Conservation (phyloP, 2,113 vertebrate species). For the mouse (Mus musculus) region DNA sequence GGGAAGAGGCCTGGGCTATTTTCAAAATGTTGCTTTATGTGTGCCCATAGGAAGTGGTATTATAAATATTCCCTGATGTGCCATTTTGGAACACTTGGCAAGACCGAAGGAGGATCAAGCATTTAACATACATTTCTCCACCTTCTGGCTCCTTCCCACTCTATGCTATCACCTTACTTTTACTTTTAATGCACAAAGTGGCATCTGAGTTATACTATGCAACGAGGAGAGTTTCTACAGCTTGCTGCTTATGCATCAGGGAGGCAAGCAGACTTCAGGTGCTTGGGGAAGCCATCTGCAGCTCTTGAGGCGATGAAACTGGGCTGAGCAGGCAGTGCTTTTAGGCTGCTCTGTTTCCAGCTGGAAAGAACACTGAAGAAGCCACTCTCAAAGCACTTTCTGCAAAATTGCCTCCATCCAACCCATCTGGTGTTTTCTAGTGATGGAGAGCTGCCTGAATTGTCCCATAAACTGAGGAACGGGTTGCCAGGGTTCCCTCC, state of each 20-base stretch:
- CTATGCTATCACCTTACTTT: neutral
- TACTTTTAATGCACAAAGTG: slow-evolving; percentile 34
- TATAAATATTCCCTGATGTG: slow-evolving; percentile 17
- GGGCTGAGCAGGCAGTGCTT: slow-evolving; percentile 49
- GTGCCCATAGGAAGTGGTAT: slow-evolving; percentile 22
- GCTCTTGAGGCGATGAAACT: slow-evolving; percentile 70
- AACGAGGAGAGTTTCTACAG: slow-evolving; percentile 51
- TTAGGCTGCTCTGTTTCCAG: slow-evolving; percentile 68
- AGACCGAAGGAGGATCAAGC: slow-evolving; percentile 44
- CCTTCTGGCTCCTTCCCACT: slow-evolving; percentile 54
- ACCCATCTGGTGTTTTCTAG: slow-evolving; percentile 77
- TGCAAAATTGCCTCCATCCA: slow-evolving; percentile 72
- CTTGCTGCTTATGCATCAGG: slow-evolving; percentile 21
- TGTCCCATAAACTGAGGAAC: slow-evolving; percentile 41
- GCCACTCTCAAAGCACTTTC: slow-evolving; percentile 34
- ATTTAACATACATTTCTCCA: slow-evolving; percentile 58
- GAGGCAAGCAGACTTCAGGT: slow-evolving; percentile 69
- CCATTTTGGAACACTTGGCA: slow-evolving; percentile 59
- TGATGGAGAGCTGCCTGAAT: slow-evolving; percentile 59
- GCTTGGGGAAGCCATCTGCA: slow-evolving; percentile 73
- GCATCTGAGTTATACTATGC: neutral
- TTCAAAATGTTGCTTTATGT: slow-evolving; percentile 35
- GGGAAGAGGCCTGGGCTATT: neutral
- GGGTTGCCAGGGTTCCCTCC: slow-evolving; percentile 49
- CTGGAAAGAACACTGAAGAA: slow-evolving; percentile 78